Conservation (phyloP, 2,888 invertebrate genomes). For the Polia nebulosa region DNA sequence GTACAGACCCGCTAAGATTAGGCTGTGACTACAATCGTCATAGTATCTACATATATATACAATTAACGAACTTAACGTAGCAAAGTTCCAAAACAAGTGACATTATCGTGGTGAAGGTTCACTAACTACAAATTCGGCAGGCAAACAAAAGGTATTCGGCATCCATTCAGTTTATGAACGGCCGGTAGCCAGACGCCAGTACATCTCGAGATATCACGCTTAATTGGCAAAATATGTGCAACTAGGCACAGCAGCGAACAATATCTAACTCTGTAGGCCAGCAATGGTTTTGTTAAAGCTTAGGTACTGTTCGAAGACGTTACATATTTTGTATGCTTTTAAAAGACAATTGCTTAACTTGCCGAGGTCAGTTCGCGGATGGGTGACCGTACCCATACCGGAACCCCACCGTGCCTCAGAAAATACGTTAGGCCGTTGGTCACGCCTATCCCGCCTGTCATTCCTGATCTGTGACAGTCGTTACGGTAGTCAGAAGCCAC, state of each 20-base stretch:
- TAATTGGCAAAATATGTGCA: slow-evolving; percentile 44
- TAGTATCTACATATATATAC: not conserved
- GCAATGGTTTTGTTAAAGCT: not conserved
- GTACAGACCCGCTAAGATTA: too few species aligned
- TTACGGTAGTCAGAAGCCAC: too few species aligned
- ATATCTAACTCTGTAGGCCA: not conserved
- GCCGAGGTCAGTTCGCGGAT: too few species aligned
- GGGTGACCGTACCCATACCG: too few species aligned
- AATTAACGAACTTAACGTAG: not conserved
- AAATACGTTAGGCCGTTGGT: too few species aligned
- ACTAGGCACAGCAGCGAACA: not conserved
- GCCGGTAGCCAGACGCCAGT: not conserved
- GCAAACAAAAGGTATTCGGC: not conserved
- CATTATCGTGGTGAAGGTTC: not conserved
- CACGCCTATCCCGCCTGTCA: too few species aligned
- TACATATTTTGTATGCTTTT: not conserved
- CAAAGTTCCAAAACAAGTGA: not conserved
- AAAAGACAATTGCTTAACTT: not conserved
- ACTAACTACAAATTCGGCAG: not conserved
- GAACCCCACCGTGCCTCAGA: too few species aligned
- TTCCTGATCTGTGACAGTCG: too few species aligned
- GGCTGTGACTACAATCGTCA: too few species aligned
- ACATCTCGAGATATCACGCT: slow-evolving; percentile 6
- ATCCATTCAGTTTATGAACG: not conserved
- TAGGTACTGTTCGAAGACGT: not conserved